These are phyloP conservation scores for Agrypnus murinus DNA, from an alignment of 2,888 invertebrate species.

Conservation along the genomic window DNA sequence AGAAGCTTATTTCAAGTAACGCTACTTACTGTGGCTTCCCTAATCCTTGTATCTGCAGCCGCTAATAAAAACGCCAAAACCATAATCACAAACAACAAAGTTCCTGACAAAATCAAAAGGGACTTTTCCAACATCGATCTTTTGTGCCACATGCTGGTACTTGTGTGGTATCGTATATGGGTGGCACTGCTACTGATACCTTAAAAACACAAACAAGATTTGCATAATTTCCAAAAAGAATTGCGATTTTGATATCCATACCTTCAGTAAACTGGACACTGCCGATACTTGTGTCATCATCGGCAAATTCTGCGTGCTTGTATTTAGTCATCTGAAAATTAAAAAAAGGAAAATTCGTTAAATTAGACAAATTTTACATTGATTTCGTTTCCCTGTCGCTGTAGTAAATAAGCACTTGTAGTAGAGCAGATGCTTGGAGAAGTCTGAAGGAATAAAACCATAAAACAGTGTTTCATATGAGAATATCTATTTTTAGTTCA, in stretches of 20 bases:
- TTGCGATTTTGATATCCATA: slow-evolving; percentile 41
- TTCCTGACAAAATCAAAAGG: slow-evolving; percentile 76
- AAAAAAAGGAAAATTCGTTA: background rate
- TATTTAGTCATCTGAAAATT: slow-evolving; percentile 88
- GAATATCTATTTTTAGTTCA: too few species aligned
- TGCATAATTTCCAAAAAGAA: background rate
- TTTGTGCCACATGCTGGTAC: slow-evolving; percentile 84
- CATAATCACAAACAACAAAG: slow-evolving; percentile 76
- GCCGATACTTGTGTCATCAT: slow-evolving; percentile 86
- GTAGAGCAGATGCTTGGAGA: too few species aligned
- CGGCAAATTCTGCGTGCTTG: slow-evolving; percentile 90
- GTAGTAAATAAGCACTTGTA: too few species aligned
- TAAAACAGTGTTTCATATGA: too few species aligned
- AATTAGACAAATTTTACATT: background rate
- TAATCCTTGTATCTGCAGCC: slow-evolving; percentile 70
- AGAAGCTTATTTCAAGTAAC: too few species aligned
- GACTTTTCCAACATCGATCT: slow-evolving; percentile 82
- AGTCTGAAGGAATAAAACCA: too few species aligned
- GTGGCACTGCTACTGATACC: slow-evolving; percentile 85
- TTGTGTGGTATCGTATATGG: slow-evolving; percentile 88
- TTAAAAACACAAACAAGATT: slow-evolving; percentile 49
- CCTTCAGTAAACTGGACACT: slow-evolving; percentile 88
- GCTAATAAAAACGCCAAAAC: slow-evolving; percentile 78
- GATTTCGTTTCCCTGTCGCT: too few species aligned
- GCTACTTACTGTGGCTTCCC: slow-evolving; percentile 68